Base-by-base conservation (phyloP, 1,140 invertebrate species). In the Apolygus lucorum region DNA sequence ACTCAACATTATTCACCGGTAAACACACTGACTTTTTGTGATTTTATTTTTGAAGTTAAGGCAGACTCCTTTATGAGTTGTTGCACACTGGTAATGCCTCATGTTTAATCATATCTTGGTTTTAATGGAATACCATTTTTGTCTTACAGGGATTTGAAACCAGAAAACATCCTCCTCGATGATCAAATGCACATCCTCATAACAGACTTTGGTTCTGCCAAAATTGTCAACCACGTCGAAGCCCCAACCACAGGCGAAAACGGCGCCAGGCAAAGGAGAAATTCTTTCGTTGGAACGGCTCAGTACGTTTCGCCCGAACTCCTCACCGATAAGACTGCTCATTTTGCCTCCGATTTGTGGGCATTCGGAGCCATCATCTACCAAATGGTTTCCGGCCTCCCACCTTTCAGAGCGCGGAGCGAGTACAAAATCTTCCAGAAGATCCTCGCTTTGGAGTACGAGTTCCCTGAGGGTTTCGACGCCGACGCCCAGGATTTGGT, bases 301-400 rank as follows among this genome's bases (percentile, higher is more conserved):
- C 96, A 99, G 78, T 99, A 99, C 81, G 95, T 99, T 0, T 96
- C 95, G 59, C 97, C 97, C 2, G 97, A 99, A 80, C 82, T 99
- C 17, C 80, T 99, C 1, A 89, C 89, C 28, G 89, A 93, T 76
- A 89, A 91, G 74, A 85, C 84, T 1, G 87, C 90, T 25, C 89
- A 88, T 24, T 85, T 84, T 71, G 88, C 92, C 21, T 92, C 92
- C 2, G 97, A 99, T 81, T 81, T 99, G n/a, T 99, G 97, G 97
- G 96, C 96, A 0, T 82, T 98, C 28, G 98, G 96, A 2, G 99
- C 96, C 79, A 96, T 99, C 70, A 82, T 99, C 54, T 99, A 95
- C 80, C 96, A 99, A 82, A 96, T 99, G 90, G 87, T 98, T 25
- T 87, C 93, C 8, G 95, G 96, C 2, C 76, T 91, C 74, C 92